Base-by-base conservation (phyloP, 2,797 vertebrate species). In the Girardinus metallicus region DNA sequence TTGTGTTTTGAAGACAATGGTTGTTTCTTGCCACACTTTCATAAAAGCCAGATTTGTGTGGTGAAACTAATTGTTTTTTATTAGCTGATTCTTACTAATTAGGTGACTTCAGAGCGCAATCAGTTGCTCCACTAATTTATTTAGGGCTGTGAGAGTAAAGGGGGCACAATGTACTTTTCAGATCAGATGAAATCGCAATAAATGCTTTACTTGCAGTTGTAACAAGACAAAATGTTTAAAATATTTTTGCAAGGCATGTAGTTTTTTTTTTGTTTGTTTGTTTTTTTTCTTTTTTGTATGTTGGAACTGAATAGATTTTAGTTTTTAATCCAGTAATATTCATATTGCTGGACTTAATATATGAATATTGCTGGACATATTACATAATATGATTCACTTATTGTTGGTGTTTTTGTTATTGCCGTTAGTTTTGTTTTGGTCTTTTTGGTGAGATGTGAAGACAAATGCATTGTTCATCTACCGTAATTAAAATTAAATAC, bases 181-280 rank as follows among this genome's bases (percentile, higher is more conserved):
- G 21, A 23, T 26, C 64, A 68, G 36, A 68, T 68, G 9, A 41
- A 8, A 43, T 71, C 5, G 3, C 68, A 43, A 11, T 71, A 43
- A 71, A 71, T n/a, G 21, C 11, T 15, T 43, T 7, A 26, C 39
- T 43, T 15, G 5, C 10, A 26, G 13, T n/a, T 71, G 26, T 15
- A 71, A n/a, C 5, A 2, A 18, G 41, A 44, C 39, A 44, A 71
- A 43, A 43, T 44, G 6, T 51, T 21, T 2, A 21, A 51, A 51
- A 51, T 51, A 51, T 51, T 51, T 47, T 51, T 51, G 18, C 47
- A 21, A 51, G 15, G 47, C 4, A 21, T 49, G 16, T 18, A 5
- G 16, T 0, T 0, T 5, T 6, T 49, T 34, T 26, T 34, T 31
- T 7, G n/a, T n/a, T n/a, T n/a, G n/a, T n/a, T n/a, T n/a, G n/a